A percentile compares a stretch with the other conserved stretches of the same genome.
Evolutionary conservation across 1,140 invertebrate genomes (phyloP).

Genomic region (Nomia melanderi): DNA sequence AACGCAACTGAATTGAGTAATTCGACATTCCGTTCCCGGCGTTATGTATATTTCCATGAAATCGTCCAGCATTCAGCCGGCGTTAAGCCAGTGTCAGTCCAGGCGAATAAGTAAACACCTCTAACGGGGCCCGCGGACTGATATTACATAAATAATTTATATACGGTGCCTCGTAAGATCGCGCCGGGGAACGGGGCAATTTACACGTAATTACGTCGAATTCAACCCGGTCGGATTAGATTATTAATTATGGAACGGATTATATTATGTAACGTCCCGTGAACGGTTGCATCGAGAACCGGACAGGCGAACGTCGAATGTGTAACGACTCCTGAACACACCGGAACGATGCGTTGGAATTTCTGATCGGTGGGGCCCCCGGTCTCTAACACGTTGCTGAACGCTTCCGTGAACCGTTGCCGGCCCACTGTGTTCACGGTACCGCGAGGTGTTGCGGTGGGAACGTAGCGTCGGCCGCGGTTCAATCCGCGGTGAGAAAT

Average conservation of each 20-base stretch:
- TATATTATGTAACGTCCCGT: constrained; percentile 2
- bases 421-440: no score
- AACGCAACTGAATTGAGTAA: no score
- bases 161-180: not conserved
- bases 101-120: constrained; percentile 36
- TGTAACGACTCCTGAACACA: not conserved
- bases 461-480: no score
- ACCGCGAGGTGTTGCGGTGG: no score
- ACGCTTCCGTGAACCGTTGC: no score
- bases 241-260: not conserved
- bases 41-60: no score
- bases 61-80: no score
- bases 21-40: no score
- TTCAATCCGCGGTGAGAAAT: no score
- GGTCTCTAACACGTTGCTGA: no score
- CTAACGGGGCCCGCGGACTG: not conserved
- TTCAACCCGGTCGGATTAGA: not conserved
- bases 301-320: not conserved
- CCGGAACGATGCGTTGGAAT: not conserved
- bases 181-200: not conserved
- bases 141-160: constrained; percentile 40
- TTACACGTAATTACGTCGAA: constrained; percentile 3
- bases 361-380: not conserved
- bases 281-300: not conserved
- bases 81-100: constrained; percentile 26